phyloP scores from a whole-genome alignment of 2,888 invertebrate species.

The Watsonalla cultraria region DNA sequence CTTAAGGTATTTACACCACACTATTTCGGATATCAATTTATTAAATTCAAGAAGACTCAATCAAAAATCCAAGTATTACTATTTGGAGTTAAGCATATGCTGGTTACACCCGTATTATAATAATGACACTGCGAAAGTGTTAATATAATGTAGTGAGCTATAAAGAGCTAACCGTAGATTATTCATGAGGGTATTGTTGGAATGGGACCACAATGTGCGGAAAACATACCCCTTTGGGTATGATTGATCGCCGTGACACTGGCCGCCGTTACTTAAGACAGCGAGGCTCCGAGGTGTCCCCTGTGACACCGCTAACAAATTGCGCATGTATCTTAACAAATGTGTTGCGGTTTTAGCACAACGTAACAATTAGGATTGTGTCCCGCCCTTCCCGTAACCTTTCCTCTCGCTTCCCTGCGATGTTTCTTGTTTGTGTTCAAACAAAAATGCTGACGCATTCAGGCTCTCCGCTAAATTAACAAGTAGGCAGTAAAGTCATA shows the following conservation, averaged over 20 bases:
- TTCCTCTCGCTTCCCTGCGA: neutral
- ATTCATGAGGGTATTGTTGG: slow-evolving; percentile 38
- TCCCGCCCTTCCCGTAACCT: neutral
- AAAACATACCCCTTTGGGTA: slow-evolving; percentile 19
- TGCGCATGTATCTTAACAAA: slow-evolving; percentile 14
- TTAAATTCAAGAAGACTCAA: neutral
- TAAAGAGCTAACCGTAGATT: slow-evolving; percentile 30
- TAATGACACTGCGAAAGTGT: slow-evolving; percentile 30
- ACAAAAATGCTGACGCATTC: neutral
- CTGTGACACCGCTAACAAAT: slow-evolving; percentile 28
- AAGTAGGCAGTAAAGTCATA: too few relatives aligned
- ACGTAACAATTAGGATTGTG: neutral
- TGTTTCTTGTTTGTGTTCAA: neutral
- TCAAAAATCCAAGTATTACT: slow-evolving; percentile 1
- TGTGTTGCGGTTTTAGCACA: slow-evolving; percentile 7
- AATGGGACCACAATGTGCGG: slow-evolving; percentile 22
- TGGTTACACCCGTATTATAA: slow-evolving; percentile 24
- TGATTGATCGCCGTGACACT: slow-evolving; percentile 44
- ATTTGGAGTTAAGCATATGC: slow-evolving; percentile 9
- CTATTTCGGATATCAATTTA: too few relatives aligned
- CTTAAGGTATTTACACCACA: too few relatives aligned
- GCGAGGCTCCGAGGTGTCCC: slow-evolving; percentile 18
- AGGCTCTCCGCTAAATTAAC: neutral
- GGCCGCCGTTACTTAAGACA: slow-evolving; percentile 32
- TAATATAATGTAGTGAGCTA: slow-evolving; percentile 18